These are phyloP conservation scores for Columba guinea DNA, from an alignment of 2,797 vertebrate genomes.

Conservation along the genomic window DNA sequence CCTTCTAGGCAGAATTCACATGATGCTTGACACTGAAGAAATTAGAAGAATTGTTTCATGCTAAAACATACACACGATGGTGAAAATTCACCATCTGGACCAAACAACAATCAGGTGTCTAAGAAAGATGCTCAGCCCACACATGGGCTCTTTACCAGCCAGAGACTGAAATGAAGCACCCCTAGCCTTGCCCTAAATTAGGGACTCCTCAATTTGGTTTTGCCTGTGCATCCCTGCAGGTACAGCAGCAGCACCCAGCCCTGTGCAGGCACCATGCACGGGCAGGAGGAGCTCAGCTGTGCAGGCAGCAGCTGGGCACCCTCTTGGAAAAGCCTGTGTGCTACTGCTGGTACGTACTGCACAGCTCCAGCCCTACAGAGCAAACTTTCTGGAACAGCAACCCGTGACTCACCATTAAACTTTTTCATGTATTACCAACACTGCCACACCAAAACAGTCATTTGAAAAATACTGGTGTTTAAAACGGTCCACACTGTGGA, in stretches of 20 bases:
- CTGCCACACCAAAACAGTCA: background rate
- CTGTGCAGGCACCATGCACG: background rate
- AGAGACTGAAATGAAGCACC: rapidly evolving
- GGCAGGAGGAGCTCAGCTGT: background rate
- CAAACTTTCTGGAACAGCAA: background rate
- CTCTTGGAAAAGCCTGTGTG: background rate
- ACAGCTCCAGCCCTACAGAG: background rate
- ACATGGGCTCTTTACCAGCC: background rate
- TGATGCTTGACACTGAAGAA: background rate
- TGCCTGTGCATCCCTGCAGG: rapidly evolving
- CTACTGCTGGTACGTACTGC: background rate
- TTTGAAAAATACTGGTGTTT: background rate
- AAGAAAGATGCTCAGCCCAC: background rate
- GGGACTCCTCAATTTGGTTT: background rate
- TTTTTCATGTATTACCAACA: background rate
- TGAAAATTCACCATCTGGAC: background rate
- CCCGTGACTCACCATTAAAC: background rate
- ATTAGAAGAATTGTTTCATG: background rate
- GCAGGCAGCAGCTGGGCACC: background rate
- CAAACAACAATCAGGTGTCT: background rate
- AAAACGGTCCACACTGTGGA: background rate
- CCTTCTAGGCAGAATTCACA: background rate
- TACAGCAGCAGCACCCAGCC: background rate
- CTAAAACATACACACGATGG: background rate
- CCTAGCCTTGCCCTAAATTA: background rate